Percentiles rank a stretch among this genome's conserved stretches.
Conservation (phyloP, 2,888 invertebrate genomes). For the Volucella inflata region DNA sequence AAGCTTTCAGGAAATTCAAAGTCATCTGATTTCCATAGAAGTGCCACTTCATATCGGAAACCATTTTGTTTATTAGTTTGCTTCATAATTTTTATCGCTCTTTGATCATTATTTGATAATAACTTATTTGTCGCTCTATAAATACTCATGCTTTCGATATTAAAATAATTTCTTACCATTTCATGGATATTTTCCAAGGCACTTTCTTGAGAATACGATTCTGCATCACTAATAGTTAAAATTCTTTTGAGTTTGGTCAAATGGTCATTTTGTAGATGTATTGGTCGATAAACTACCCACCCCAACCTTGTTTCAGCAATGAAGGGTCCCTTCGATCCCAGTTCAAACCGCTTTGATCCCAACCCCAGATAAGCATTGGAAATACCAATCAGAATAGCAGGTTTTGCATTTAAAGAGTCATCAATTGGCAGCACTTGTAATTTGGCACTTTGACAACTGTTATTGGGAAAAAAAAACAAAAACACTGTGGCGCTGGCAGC, state of each 20-base stretch:
- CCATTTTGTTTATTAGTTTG: slow-evolving; percentile 9
- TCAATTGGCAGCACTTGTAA: slow-evolving; percentile 16
- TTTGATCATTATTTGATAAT: slow-evolving; percentile 8
- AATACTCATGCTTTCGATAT: slow-evolving; percentile 28
- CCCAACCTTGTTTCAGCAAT: slow-evolving; percentile 1
- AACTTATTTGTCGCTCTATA: background rate
- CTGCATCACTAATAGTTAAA: no score
- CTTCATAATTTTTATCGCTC: slow-evolving; percentile 27
- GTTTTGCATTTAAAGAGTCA: background rate
- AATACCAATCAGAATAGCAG: background rate
- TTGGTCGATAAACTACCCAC: slow-evolving; percentile 7
- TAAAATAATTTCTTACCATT: slow-evolving; percentile 24
- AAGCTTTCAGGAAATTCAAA: slow-evolving; percentile 43
- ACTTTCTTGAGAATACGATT: background rate
- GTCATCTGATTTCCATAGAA: slow-evolving; percentile 26
- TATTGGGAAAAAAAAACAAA: no score
- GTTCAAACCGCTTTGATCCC: background rate
- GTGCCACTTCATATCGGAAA: slow-evolving; percentile 33
- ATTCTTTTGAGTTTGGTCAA: background rate
- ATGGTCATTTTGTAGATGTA: background rate
- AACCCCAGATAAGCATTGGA: background rate
- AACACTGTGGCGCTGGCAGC: slow-evolving; percentile 32
- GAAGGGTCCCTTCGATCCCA: background rate
- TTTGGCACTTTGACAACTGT: slow-evolving; percentile 45
- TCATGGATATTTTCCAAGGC: background rate